phyloP scores from a whole-genome alignment of 2,797 vertebrate species.

The Adelosebastes latens region DNA sequence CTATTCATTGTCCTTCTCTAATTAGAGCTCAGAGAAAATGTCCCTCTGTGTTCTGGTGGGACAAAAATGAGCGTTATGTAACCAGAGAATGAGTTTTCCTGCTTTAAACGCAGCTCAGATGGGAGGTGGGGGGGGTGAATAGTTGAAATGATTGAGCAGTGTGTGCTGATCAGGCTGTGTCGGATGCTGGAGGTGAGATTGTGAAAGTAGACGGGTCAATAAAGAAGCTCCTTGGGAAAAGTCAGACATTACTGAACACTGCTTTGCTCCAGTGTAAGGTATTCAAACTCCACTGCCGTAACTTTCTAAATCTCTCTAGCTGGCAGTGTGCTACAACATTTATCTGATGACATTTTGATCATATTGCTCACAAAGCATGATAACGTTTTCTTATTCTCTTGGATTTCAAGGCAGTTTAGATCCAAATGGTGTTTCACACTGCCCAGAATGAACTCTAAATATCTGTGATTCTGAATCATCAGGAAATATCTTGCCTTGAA shows the following conservation, averaged over 20 bases:
- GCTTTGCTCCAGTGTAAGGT: not conserved
- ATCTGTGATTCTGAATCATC: not conserved
- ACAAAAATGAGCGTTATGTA: conserved; percentile 52
- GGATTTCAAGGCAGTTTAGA: not conserved
- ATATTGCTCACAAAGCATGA: not conserved
- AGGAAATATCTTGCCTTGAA: not conserved
- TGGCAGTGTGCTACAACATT: not conserved
- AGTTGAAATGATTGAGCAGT: conserved; percentile 30
- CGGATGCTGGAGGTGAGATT: not conserved
- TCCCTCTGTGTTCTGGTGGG: conserved; percentile 41
- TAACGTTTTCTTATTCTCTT: not conserved
- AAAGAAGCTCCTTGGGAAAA: not conserved
- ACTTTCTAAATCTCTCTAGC: not conserved
- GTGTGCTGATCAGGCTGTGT: conserved; percentile 4
- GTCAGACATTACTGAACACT: not conserved
- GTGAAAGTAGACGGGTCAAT: conserved; percentile 13
- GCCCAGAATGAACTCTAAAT: not conserved
- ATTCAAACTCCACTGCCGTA: not conserved
- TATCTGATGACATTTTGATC: not conserved
- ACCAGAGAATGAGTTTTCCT: conserved; percentile 39
- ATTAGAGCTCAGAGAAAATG: conserved; percentile 47
- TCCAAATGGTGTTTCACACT: not conserved
- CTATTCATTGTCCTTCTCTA: conserved; percentile 58
- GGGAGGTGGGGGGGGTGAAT: not conserved
- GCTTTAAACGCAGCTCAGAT: conserved; percentile 47